A percentile compares a stretch with the other conserved stretches of the same genome.
Conservation (phyloP, 2,888 invertebrate species). For the Cephus rjabovi region DNA sequence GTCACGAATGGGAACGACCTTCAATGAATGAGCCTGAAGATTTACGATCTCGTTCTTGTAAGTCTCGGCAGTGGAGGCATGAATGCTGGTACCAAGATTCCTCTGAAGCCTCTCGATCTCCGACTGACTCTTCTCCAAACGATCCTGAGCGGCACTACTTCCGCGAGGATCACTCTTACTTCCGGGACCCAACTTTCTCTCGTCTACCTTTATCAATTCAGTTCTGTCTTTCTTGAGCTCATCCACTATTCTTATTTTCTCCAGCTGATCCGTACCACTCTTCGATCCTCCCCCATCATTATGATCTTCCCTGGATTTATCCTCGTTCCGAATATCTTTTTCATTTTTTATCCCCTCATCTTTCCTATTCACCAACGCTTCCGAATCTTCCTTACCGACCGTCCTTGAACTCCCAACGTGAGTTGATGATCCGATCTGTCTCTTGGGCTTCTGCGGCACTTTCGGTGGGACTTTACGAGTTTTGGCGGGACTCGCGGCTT, state of each 20-base stretch:
- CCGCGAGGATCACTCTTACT: not conserved
- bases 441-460: conserved; percentile 35
- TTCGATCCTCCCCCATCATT: not conserved
- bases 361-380: not conserved
- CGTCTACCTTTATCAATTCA: not conserved
- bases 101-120: conserved; percentile 52
- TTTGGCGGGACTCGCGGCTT: conserved; percentile 23
- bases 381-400: not conserved
- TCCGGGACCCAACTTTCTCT: not conserved
- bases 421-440: not conserved
- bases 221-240: not conserved
- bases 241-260: not conserved
- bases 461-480: conserved; percentile 32
- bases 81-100: conserved; percentile 50
- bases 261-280: not conserved
- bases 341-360: not conserved
- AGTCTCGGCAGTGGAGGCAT: conserved; percentile 46
- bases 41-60: conserved; percentile 48
- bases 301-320: not conserved
- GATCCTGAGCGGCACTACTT: conserved; percentile 36
- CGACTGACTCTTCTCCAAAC: conserved; percentile 43
- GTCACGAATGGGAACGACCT: conserved; percentile 26
- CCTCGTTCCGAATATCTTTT: not conserved
- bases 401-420: not conserved
- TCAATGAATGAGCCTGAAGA: conserved; percentile 25